Conservation (phyloP, 2,113 vertebrate genomes). For the Turdus rufiventris region DNA sequence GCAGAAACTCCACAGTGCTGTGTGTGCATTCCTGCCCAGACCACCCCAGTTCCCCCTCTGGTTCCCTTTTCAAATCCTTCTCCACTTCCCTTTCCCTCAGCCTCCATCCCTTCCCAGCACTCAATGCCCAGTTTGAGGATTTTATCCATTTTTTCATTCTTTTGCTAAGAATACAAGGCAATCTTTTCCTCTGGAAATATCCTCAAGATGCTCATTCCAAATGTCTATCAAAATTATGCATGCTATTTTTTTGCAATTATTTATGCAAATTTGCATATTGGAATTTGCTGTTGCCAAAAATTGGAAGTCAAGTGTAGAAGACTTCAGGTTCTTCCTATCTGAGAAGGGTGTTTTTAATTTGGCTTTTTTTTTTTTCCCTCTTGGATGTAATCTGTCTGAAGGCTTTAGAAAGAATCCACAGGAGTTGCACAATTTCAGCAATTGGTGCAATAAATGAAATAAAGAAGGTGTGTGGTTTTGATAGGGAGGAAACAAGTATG, state of each 20-base stretch:
- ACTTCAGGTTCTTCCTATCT: neutral
- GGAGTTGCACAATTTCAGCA: neutral
- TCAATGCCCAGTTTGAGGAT: fast-evolving
- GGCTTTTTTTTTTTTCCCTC: fast-evolving
- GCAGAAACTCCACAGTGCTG: neutral
- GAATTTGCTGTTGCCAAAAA: neutral
- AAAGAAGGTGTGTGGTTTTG: neutral
- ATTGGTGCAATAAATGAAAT: neutral
- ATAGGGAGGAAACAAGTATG: neutral
- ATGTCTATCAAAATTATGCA: neutral
- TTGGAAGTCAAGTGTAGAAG: neutral
- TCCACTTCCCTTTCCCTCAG: neutral
- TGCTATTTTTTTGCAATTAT: no score
- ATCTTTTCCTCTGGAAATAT: neutral
- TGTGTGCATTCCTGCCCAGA: fast-evolving
- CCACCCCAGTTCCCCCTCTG: fast-evolving
- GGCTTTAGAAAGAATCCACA: neutral
- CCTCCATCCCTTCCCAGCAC: neutral
- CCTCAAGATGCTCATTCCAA: neutral
- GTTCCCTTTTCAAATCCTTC: neutral
- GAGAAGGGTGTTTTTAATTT: neutral
- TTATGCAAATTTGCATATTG: neutral
- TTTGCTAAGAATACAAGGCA: neutral
- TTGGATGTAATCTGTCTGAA: neutral
- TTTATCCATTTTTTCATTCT: neutral